Evolutionary conservation across 37 sponge, comb jelly and placozoan genomes (phyloP).

Genomic region (Eunapius fragilis): DNA sequence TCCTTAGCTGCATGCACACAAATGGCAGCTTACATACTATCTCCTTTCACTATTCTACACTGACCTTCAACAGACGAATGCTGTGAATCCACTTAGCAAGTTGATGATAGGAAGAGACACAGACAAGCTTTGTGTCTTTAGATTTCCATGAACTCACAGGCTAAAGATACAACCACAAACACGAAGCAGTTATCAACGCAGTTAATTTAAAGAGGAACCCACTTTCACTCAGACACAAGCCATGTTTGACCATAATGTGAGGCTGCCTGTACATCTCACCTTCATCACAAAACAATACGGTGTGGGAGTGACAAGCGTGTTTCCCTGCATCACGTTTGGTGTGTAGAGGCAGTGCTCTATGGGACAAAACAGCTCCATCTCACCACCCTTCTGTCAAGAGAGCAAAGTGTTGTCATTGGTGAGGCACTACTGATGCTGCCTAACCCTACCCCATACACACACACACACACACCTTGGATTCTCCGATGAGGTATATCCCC

Average conservation of each 20-base stretch:
- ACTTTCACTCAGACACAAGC: too few relatives aligned
- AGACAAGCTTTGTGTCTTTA: constrained; percentile 64
- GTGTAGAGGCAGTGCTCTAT: constrained; percentile 45
- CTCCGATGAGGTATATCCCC: constrained; percentile 35
- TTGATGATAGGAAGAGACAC: constrained; percentile 37
- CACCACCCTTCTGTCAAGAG: background rate
- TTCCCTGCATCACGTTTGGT: background rate
- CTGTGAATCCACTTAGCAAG: constrained; percentile 59
- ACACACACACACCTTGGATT: constrained; percentile 1
- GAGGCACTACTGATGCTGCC: too few relatives aligned
- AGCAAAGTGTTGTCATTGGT: too few relatives aligned
- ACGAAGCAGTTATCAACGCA: too few relatives aligned
- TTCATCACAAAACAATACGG: constrained; percentile 56
- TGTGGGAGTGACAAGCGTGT: constrained; percentile 13
- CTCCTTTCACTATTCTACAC: background rate
- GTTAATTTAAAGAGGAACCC: too few relatives aligned
- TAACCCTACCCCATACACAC: background rate
- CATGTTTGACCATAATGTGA: too few relatives aligned
- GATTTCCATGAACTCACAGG: constrained; percentile 58
- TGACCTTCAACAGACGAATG: constrained; percentile 73
- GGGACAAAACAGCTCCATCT: constrained; percentile 7
- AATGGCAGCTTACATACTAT: too few relatives aligned
- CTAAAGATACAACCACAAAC: constrained; percentile 8
- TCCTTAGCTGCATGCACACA: too few relatives aligned
- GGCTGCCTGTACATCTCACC: too few relatives aligned